phyloP scores from a whole-genome alignment of 2,113 vertebrate species.

The Misgurnus mizolepis region DNA sequence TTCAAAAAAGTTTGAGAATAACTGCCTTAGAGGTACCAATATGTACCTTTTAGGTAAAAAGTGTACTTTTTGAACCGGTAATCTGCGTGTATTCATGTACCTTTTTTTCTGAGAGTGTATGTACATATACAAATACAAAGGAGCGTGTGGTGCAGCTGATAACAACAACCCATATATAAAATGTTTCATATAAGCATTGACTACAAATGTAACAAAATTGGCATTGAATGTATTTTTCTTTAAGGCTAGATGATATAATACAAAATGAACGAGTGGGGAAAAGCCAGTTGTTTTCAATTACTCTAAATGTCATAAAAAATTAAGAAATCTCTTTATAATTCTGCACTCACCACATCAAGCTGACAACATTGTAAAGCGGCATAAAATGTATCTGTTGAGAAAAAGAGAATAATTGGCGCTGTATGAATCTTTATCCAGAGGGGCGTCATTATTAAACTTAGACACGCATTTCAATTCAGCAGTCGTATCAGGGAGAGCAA shows the following conservation, averaged over 20 bases:
- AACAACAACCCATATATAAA: too few relatives aligned
- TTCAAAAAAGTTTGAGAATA: too few relatives aligned
- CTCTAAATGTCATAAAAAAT: slow-evolving; percentile 36
- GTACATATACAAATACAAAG: too few relatives aligned
- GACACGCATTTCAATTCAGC: slow-evolving; percentile 66
- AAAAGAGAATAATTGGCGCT: slow-evolving; percentile 51
- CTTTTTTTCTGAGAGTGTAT: too few relatives aligned
- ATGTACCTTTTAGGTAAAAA: too few relatives aligned
- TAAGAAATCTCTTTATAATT: slow-evolving; percentile 27
- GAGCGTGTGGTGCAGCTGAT: too few relatives aligned
- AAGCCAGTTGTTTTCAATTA: slow-evolving; percentile 37
- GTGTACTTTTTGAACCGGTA: too few relatives aligned
- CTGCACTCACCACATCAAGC: slow-evolving; percentile 10
- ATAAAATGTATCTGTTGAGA: slow-evolving; percentile 52
- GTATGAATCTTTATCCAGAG: slow-evolving; percentile 57
- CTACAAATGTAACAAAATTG: neutral
- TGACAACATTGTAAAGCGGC: slow-evolving; percentile 36
- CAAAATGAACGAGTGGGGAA: neutral
- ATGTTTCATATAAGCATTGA: too few relatives aligned
- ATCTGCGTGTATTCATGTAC: too few relatives aligned
- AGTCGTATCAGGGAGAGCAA: slow-evolving; percentile 65
- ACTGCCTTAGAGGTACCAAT: too few relatives aligned
- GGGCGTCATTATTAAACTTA: slow-evolving; percentile 60
- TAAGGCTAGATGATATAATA: slow-evolving; percentile 25
- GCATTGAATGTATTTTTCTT: neutral